Evolutionary conservation across 2,888 invertebrate species (phyloP).

Genomic region (Cantharis rustica): DNA sequence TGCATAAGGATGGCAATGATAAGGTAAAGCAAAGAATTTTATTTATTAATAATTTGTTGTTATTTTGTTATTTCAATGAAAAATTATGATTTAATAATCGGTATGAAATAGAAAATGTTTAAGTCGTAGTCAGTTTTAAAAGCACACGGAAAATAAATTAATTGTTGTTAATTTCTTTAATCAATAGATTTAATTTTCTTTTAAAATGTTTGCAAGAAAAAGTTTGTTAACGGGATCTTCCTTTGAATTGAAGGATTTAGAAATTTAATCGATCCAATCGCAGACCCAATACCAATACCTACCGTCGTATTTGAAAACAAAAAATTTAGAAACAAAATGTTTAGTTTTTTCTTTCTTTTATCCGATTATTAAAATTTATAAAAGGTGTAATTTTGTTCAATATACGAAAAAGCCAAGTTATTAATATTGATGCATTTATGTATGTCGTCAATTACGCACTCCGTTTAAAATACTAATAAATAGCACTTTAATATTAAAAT

Average conservation of each 20-base stretch:
- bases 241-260: neutral
- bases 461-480: constrained; percentile 1
- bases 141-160: too few species aligned
- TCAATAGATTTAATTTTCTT: too few species aligned
- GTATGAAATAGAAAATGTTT: too few species aligned
- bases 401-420: neutral
- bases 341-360: neutral
- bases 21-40: neutral
- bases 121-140: too few species aligned
- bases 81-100: too few species aligned
- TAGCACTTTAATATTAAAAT: constrained; percentile 2
- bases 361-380: neutral
- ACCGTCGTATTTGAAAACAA: too few species aligned
- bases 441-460: neutral
- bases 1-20: neutral
- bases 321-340: neutral
- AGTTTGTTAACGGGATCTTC: neutral
- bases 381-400: neutral
- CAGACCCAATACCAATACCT: too few species aligned
- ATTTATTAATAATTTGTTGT: neutral
- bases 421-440: neutral
- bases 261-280: neutral
- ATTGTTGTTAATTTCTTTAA: too few species aligned
- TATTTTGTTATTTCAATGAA: neutral
- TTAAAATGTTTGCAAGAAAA: too few species aligned